A percentile compares a stretch with the other conserved stretches of the same genome.
Evolutionary conservation across 2,888 invertebrate species (phyloP).

Genomic region (Drosophila paracracens): DNA sequence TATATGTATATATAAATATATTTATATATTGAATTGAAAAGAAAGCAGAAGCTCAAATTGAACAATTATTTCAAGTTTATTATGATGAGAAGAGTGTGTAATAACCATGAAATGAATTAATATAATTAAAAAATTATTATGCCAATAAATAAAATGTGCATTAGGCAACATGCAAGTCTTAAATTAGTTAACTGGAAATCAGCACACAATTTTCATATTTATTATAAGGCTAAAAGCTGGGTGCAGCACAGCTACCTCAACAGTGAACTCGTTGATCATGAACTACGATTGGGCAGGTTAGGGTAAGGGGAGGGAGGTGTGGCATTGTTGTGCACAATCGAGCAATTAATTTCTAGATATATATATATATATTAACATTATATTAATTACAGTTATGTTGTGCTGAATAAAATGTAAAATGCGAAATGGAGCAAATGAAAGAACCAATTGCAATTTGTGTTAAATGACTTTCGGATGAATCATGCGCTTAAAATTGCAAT

Average conservation of each 20-base stretch:
- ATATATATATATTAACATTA: constrained; percentile 48
- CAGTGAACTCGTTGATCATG: constrained; percentile 38
- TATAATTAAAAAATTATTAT: not conserved
- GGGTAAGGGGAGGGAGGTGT: not conserved
- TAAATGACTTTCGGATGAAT: constrained; percentile 38
- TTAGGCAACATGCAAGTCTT: constrained; percentile 1
- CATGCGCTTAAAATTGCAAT: constrained; percentile 46
- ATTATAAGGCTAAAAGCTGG: constrained; percentile 20
- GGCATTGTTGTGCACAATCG: constrained; percentile 7
- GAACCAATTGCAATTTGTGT: not conserved
- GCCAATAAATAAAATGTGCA: not conserved
- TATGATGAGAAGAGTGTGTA: not conserved
- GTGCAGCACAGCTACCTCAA: constrained; percentile 41
- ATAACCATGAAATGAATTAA: not conserved
- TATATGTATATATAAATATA: not conserved
- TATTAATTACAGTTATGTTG: constrained; percentile 56
- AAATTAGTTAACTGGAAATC: constrained; percentile 12
- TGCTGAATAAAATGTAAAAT: constrained; percentile 16
- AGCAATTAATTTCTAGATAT: constrained; percentile 33
- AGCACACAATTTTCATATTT: constrained; percentile 26
- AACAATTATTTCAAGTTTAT: not conserved
- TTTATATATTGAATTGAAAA: not conserved
- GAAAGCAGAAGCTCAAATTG: constrained; percentile 4
- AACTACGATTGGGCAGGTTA: not conserved
- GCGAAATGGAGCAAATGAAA: constrained; percentile 6